A percentile compares a stretch with the other conserved stretches of the same genome.
These are phyloP conservation scores for Crossocerus cetratus DNA, from an alignment of 2,888 invertebrate species.

Conservation along the genomic window DNA sequence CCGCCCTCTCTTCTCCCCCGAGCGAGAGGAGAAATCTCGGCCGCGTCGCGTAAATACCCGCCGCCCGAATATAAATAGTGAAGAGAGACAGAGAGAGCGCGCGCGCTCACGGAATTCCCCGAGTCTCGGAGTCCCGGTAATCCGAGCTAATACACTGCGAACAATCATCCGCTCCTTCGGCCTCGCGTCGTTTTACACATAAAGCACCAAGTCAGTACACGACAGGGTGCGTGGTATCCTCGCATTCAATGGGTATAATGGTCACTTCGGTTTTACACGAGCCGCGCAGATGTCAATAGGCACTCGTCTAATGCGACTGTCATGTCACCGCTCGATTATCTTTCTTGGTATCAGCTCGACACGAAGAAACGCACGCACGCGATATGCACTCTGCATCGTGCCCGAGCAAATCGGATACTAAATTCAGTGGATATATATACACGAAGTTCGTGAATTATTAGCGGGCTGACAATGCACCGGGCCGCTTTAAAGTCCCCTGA, in stretches of 20 bases:
- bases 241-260: no score
- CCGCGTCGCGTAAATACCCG: slow-evolving; percentile 27
- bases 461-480: neutral
- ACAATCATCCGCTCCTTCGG: no score
- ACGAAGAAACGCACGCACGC: neutral
- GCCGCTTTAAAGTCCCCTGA: neutral
- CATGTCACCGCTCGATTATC: neutral
- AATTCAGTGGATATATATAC: no score
- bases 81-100: no score
- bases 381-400: neutral
- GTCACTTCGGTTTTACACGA: neutral
- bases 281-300: neutral
- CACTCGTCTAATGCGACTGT: slow-evolving; percentile 3
- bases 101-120: slow-evolving; percentile 8
- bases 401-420: no score
- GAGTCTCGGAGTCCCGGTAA: no score
- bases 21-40: slow-evolving; percentile 8
- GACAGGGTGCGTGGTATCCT: no score
- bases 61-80: slow-evolving; percentile 29
- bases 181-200: no score
- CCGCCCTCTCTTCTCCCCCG: neutral
- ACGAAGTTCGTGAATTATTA: neutral
- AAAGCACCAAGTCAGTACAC: no score
- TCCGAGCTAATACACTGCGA: no score
- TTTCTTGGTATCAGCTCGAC: neutral